Conservation (phyloP, 2,888 invertebrate genomes). For the Macropis europaea region DNA sequence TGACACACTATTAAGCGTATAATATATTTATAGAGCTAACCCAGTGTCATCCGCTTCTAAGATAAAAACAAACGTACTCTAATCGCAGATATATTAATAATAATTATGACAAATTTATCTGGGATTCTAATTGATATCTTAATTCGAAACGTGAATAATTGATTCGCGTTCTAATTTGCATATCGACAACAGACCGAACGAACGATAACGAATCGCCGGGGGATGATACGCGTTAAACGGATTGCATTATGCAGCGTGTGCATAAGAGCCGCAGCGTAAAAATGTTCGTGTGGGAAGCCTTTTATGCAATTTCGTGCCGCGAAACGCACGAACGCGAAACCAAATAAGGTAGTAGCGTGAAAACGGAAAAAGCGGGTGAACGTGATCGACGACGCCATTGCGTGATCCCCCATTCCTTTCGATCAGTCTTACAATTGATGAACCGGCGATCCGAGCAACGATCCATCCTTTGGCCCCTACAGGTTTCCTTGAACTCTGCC, state of each 20-base stretch:
- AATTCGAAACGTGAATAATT: too few species aligned
- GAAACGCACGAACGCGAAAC: conserved; percentile 37
- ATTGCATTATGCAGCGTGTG: background rate
- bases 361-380: conserved; percentile 17
- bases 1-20: too few species aligned
- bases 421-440: background rate
- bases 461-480: background rate
- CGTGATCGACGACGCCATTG: conserved; percentile 19
- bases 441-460: background rate
- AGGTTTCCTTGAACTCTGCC: too few species aligned
- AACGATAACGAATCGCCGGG: background rate
- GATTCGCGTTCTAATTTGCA: background rate
- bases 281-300: conserved; percentile 30
- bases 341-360: conserved; percentile 46
- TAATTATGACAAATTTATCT: too few species aligned
- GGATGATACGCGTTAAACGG: background rate
- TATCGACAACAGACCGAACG: background rate
- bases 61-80: too few species aligned
- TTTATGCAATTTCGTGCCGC: conserved; percentile 42
- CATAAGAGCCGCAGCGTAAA: conserved; percentile 1
- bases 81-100: too few species aligned
- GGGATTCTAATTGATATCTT: too few species aligned
- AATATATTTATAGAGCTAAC: too few species aligned
- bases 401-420: conserved; percentile 22
- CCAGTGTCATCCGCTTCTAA: too few species aligned